Percentiles rank a stretch among this genome's conserved stretches.
These are phyloP conservation scores for Luffia ferchaultella DNA, from an alignment of 2,888 invertebrate genomes.

Conservation along the genomic window DNA sequence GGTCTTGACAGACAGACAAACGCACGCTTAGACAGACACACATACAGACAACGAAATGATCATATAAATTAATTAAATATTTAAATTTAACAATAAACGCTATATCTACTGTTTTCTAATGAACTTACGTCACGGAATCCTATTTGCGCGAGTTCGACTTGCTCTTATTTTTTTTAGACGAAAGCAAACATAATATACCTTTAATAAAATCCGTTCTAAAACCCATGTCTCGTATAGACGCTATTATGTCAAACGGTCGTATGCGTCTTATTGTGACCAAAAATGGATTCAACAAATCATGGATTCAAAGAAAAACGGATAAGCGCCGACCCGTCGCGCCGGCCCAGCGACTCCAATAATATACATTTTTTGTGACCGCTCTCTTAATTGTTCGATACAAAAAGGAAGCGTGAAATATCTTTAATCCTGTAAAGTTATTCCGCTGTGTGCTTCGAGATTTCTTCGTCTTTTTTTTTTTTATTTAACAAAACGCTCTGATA, in stretches of 20 bases:
- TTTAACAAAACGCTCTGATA: slow-evolving; percentile 36
- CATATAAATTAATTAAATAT: too few species aligned
- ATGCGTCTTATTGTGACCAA: background rate
- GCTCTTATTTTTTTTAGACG: too few species aligned
- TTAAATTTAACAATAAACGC: too few species aligned
- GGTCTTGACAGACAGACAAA: too few species aligned
- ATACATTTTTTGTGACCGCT: slow-evolving; percentile 12
- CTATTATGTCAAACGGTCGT: background rate
- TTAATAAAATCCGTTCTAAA: background rate
- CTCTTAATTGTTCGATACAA: slow-evolving; percentile 48
- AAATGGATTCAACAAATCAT: background rate
- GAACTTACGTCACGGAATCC: too few species aligned
- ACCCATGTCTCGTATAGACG: background rate
- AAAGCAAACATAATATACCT: too few species aligned
- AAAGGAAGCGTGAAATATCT: slow-evolving; percentile 38
- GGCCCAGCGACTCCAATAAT: slow-evolving; percentile 1
- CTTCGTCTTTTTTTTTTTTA: slow-evolving; percentile 24
- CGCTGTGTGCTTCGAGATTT: slow-evolving; percentile 22
- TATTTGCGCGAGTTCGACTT: too few species aligned
- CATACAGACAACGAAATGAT: too few species aligned
- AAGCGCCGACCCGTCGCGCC: background rate
- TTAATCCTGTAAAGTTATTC: slow-evolving; percentile 50
- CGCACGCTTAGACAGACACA: too few species aligned
- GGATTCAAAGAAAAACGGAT: slow-evolving; percentile 1
- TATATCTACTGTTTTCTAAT: too few species aligned